A percentile compares a stretch with the other conserved stretches of the same genome.
These are phyloP conservation scores for Hyposoter dolosus DNA, from an alignment of 2,888 invertebrate genomes.

Conservation along the genomic window DNA sequence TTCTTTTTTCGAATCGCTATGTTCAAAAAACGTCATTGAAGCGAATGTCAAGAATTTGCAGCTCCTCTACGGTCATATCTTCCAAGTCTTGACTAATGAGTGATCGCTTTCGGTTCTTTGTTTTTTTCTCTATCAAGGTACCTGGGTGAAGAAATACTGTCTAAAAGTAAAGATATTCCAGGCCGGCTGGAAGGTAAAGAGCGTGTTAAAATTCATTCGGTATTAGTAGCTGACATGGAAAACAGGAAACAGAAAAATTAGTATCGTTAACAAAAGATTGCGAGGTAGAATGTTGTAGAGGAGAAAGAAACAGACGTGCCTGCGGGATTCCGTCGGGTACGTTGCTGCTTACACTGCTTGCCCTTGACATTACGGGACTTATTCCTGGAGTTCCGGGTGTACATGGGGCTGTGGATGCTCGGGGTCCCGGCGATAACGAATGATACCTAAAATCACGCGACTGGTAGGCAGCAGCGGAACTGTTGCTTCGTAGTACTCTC, in stretches of 20 bases:
- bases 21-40: too few species aligned
- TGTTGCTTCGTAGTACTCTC: conserved; percentile 82
- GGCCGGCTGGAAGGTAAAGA: conserved; percentile 80
- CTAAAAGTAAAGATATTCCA: conserved; percentile 81
- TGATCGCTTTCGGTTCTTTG: conserved; percentile 19
- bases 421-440: conserved; percentile 79
- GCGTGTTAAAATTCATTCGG: conserved; percentile 60
- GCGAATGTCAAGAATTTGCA: background rate
- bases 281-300: conserved; percentile 28
- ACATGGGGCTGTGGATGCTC: conserved; percentile 81
- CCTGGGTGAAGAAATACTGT: conserved; percentile 81
- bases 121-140: conserved; percentile 69
- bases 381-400: conserved; percentile 83
- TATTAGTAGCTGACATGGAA: conserved; percentile 35
- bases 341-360: conserved; percentile 80
- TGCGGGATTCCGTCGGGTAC: conserved; percentile 81
- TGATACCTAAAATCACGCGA: conserved; percentile 81
- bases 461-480: conserved; percentile 82
- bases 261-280: background rate
- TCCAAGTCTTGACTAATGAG: conserved; percentile 18
- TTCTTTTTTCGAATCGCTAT: background rate
- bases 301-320: conserved; percentile 66
- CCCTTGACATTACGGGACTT: conserved; percentile 82
- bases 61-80: background rate
- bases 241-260: conserved; percentile 2